Conservation (phyloP, 2,888 invertebrate genomes). For the Andrena hattorfiana region DNA sequence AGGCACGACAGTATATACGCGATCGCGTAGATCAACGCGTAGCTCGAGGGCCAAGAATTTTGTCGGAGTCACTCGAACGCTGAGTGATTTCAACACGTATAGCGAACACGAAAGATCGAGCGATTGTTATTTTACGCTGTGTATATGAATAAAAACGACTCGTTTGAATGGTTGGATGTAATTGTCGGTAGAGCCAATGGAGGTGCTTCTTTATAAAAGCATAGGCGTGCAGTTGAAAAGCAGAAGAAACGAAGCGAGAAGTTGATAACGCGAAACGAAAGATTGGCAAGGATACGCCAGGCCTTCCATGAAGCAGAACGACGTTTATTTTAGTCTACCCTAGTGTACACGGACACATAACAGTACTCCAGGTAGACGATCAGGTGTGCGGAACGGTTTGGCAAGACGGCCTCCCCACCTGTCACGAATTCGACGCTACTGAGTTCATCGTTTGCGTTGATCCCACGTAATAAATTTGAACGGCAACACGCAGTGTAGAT, state of each 20-base stretch:
- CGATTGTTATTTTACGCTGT: neutral
- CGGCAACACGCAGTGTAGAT: slow-evolving; percentile 1
- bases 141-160: neutral
- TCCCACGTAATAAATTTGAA: slow-evolving; percentile 31
- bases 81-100: slow-evolving; percentile 6
- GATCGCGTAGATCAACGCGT: slow-evolving; percentile 6
- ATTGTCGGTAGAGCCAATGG: neutral
- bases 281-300: slow-evolving; percentile 3
- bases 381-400: slow-evolving; percentile 68
- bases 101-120: neutral
- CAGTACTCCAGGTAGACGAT: slow-evolving; percentile 67
- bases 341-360: slow-evolving; percentile 46
- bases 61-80: slow-evolving; percentile 3
- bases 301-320: slow-evolving; percentile 22
- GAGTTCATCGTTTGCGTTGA: slow-evolving; percentile 41
- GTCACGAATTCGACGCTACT: slow-evolving; percentile 57
- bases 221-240: neutral
- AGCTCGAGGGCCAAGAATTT: neutral
- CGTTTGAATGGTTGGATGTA: neutral
- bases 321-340: slow-evolving; percentile 40
- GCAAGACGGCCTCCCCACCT: slow-evolving; percentile 57
- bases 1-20: neutral
- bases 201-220: neutral
- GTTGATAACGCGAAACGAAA: neutral
- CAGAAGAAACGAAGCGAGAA: neutral